Base-by-base conservation (phyloP, 2,888 invertebrate genomes). In the Ennomos fuscantarius region DNA sequence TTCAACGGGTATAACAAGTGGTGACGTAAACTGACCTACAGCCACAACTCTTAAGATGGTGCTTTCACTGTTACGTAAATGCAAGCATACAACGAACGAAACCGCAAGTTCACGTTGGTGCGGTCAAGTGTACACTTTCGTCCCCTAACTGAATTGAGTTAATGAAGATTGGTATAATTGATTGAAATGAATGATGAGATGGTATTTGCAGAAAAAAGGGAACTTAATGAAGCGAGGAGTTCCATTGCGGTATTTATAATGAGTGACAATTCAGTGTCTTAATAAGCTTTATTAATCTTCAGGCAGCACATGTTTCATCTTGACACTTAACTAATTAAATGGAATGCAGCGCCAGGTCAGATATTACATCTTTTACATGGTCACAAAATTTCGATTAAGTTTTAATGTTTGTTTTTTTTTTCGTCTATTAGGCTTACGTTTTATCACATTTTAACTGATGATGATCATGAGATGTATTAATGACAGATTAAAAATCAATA, bases 21-120 rank as follows among this genome's bases (percentile, higher is more conserved):
- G 63, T 61, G 65, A 69, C 66, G 68, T 66, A 65, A 68, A n/a
- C 39, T 64, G 63, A 65, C 65, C 68, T 32, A 64, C 65, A 65
- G 59, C 63, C 45, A 49, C 52, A 46, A 33, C 49, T 54, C 43
- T 50, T 12, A 43, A 59, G 60, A 62, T 61, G 39, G 42, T 61
- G 70, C 79, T 80, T 80, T 80, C 79, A 70, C 79, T 71, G 55
- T 72, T 72, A 72, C 69, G 66, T 64, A 66, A 66, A 8, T 12
- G 54, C 69, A 72, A 76, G 75, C 74, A 75, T 33, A 31, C 49
- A 33, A 40, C 43, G 44, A 44, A 45, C 40, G 32, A 33, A 6
- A 3, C 24, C 10, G 41, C 58, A 59, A 59, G 58, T 50, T 54
- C 45, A 59, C 24, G 39, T 24, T 34, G 66, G 59, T 58, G 64